Evolutionary conservation across 2,113 vertebrate species (phyloP).

Genomic region (Numenius arquata): DNA sequence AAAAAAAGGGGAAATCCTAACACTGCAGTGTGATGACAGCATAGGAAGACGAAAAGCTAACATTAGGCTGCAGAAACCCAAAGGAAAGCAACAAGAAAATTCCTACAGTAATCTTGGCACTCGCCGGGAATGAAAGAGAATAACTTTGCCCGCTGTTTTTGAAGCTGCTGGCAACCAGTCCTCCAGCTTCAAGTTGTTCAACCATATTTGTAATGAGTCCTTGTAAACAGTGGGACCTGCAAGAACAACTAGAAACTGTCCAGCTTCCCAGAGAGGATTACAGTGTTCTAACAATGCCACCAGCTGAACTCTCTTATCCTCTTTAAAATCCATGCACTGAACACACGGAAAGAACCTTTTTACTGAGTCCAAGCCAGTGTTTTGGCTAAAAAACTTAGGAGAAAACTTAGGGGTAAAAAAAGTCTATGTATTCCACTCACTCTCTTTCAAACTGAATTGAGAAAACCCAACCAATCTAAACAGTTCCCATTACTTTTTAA

Average conservation of each 20-base stretch:
- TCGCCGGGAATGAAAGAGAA: fast-evolving
- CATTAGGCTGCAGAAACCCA: background rate
- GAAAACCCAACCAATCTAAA: background rate
- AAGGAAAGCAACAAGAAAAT: background rate
- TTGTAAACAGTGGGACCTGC: background rate
- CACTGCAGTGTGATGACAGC: background rate
- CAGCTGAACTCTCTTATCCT: background rate
- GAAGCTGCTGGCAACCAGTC: background rate
- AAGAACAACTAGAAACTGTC: background rate
- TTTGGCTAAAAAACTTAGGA: background rate
- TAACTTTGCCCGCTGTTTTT: background rate
- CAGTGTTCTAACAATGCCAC: background rate
- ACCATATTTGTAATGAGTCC: background rate
- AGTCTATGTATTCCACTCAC: background rate
- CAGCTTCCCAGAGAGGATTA: background rate
- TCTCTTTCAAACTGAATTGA: background rate
- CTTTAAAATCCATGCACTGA: background rate
- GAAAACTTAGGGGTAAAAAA: background rate
- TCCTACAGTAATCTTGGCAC: background rate
- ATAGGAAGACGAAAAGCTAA: background rate
- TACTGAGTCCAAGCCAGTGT: background rate
- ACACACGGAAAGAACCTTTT: background rate
- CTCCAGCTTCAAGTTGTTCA: background rate
- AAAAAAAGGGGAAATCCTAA: background rate
- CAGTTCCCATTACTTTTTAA: background rate